A percentile compares a stretch with the other conserved stretches of the same genome.
Conservation (phyloP, 2,113 vertebrate genomes). For the Ceyx melanurus region DNA sequence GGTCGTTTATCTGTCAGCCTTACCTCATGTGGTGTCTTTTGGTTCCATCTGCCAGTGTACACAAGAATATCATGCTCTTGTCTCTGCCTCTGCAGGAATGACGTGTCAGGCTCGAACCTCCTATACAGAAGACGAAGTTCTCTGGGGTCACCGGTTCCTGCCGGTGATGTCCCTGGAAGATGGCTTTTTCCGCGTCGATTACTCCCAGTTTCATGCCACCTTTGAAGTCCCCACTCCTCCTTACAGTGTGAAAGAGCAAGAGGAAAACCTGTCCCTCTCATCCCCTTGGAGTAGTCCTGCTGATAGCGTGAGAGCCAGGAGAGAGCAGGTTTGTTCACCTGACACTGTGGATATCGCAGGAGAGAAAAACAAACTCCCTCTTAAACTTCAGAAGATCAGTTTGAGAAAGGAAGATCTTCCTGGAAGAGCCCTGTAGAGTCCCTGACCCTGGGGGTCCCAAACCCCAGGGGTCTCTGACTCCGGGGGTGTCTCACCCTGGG, state of each 20-base stretch:
- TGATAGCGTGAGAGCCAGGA: conserved; percentile 53
- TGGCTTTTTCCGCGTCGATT: conserved; percentile 90
- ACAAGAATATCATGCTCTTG: neutral
- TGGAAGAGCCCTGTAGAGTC: conserved; percentile 46
- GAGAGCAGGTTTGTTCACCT: conserved; percentile 78
- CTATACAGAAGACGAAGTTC: conserved; percentile 89
- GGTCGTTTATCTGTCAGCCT: neutral
- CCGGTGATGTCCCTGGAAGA: conserved; percentile 90
- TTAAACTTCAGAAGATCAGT: conserved; percentile 83
- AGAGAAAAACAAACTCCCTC: conserved; percentile 76
- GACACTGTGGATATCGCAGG: conserved; percentile 72
- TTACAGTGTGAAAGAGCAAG: conserved; percentile 86
- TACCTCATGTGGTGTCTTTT: neutral
- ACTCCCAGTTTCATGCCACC: conserved; percentile 88
- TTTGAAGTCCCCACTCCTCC: conserved; percentile 88
- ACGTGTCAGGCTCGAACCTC: conserved; percentile 90
- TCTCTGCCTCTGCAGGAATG: conserved; percentile 77
- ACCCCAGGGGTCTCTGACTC: too few species aligned
- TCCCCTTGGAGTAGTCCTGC: conserved; percentile 69
- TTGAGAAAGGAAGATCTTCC: conserved; percentile 75
- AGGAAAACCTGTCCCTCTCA: conserved; percentile 78
- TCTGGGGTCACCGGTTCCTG: conserved; percentile 90
- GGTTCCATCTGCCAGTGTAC: neutral
- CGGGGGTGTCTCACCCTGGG: too few species aligned
- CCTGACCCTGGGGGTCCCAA: too few species aligned